Conservation (phyloP, 2,113 vertebrate genomes). For the Laterallus jamaicensis region DNA sequence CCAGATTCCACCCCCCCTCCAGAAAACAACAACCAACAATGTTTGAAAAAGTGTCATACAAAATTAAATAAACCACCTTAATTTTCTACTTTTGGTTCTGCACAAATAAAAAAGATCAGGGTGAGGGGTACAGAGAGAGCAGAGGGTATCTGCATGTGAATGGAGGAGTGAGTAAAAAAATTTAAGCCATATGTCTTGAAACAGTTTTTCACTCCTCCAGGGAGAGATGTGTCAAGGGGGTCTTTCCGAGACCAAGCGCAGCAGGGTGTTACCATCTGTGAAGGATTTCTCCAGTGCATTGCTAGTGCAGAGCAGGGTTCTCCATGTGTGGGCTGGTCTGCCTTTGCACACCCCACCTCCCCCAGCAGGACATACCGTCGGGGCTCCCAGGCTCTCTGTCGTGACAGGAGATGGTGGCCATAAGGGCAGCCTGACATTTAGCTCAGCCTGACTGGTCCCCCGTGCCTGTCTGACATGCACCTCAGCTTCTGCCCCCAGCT, state of each 20-base stretch:
- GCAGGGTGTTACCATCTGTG: neutral
- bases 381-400: neutral
- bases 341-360: neutral
- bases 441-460: neutral
- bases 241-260: neutral
- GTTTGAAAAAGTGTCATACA: neutral
- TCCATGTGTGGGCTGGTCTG: neutral
- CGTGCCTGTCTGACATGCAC: neutral
- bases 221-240: neutral
- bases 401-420: accelerated
- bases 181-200: neutral
- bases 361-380: accelerated
- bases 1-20: neutral
- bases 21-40: neutral
- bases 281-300: neutral
- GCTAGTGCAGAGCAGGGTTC: neutral
- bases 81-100: neutral
- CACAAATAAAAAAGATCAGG: neutral
- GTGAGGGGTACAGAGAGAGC: neutral
- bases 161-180: neutral
- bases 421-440: neutral
- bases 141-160: neutral
- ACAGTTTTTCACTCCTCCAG: neutral
- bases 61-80: neutral
- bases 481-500: neutral